phyloP scores from a whole-genome alignment of 2,797 vertebrate genomes.

The Antennarius maculatus region DNA sequence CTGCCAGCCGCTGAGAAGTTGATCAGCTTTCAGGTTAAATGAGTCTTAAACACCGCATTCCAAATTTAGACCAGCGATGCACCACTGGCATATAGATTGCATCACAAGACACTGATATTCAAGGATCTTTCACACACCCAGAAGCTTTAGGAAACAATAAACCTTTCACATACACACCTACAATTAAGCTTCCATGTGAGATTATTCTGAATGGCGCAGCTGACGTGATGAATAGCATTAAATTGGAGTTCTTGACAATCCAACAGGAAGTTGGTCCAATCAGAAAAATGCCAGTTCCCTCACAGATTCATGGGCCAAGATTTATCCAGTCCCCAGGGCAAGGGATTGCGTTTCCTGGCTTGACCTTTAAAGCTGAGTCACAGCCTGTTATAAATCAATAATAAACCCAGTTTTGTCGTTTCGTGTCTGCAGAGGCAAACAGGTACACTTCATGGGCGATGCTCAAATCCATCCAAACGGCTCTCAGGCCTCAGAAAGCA shows the following conservation, averaged over 20 bases:
- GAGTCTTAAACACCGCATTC: conserved; percentile 26
- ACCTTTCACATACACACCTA: conserved; percentile 20
- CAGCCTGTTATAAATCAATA: neutral
- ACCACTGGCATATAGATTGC: conserved; percentile 11
- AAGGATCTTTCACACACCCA: conserved; percentile 16
- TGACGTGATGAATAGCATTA: neutral
- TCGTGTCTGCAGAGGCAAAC: neutral
- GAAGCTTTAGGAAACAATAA: conserved; percentile 32
- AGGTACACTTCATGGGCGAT: conserved; percentile 8
- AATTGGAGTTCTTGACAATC: neutral
- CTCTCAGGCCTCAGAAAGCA: conserved; percentile 12
- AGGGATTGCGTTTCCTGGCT: too few relatives aligned
- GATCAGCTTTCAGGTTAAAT: conserved; percentile 62
- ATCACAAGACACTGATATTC: conserved; percentile 28
- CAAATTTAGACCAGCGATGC: conserved; percentile 36
- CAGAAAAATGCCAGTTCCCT: too few relatives aligned
- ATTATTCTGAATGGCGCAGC: neutral
- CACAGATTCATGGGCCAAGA: too few relatives aligned
- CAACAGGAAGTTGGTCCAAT: too few relatives aligned
- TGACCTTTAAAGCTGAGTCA: too few relatives aligned
- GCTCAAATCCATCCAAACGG: too few relatives aligned
- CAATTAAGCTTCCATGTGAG: neutral
- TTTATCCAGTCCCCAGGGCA: too few relatives aligned
- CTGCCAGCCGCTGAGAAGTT: conserved; percentile 46
- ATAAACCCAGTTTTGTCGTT: conserved; percentile 5